Evolutionary conservation across 2,888 invertebrate species (phyloP), one percentile per base, ranked within the genome.

Genomic region (Asteroscopus sphinx): DNA sequence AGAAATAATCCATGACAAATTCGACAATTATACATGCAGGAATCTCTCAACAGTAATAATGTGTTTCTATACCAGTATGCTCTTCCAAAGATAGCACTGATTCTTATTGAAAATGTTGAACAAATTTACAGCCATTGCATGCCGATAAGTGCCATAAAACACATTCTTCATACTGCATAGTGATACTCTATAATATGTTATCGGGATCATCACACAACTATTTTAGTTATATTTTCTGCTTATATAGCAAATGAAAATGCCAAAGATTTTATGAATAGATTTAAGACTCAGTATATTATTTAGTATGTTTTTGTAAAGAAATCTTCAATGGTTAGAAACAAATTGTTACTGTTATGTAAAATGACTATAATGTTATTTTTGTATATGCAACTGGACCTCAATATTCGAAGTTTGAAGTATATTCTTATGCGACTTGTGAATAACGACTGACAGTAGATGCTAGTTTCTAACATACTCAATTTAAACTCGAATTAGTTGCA

Each of bases 41-140:
- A 92, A 91, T 89, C 88, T 91, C 87, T 83, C 71, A 77, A 89
- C 93, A 93, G 92, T 93, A 93, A 93, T 92, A 89, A 93, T 93
- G 81, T 93, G 93, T 93, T 93, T 94, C 92, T 92, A 92, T 79
- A 86, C 91, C 88, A 81, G 66, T 69, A 64, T 53, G 45, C 58
- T 66, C 58, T 71, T 69, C 67, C 73, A 62, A n/a, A 48, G 37
- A 47, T 73, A 68, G 59, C 58, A 60, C 60, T 48, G 39, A 42
- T 58, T 49, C 51, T 55, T 42, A 56, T 47, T 42, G 11, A 47
- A 39, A 39, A 62, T 56, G 35, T 61, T 52, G 56, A 62, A 73
- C 64, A 70, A 72, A 75, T 62, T 70, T 67, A 49, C 64, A 69
- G 45, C 65, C 9, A 58, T 54, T 68, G 46, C 58, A 72, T 64